A percentile compares a stretch with the other conserved stretches of the same genome.
Evolutionary conservation across 1,140 invertebrate genomes (phyloP).

Genomic region (Solen grandis): DNA sequence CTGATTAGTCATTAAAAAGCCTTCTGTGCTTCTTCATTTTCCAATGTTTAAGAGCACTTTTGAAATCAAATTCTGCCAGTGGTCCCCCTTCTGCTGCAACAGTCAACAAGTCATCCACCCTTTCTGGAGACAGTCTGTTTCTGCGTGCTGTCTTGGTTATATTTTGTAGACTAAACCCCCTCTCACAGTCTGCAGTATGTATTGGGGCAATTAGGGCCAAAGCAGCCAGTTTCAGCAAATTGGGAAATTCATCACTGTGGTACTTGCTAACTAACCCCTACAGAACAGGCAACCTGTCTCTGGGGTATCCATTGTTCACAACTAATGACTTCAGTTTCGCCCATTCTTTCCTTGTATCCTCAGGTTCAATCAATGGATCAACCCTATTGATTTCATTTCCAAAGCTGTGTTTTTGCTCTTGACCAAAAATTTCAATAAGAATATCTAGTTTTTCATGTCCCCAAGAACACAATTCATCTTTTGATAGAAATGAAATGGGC

Average conservation of each 20-base stretch:
- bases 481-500: slow-evolving; percentile 16
- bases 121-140: slow-evolving; percentile 2
- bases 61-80: neutral
- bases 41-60: neutral
- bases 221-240: neutral
- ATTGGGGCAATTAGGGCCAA: neutral
- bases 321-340: neutral
- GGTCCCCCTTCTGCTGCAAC: neutral
- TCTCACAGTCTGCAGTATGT: slow-evolving; percentile 8
- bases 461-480: neutral
- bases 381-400: neutral
- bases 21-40: too few relatives aligned
- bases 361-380: neutral
- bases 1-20: too few relatives aligned
- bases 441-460: neutral
- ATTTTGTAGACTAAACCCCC: neutral
- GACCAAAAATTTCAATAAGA: neutral
- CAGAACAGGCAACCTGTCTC: neutral
- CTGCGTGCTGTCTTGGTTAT: neutral
- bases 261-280: neutral
- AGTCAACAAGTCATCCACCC: neutral
- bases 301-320: neutral
- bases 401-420: neutral
- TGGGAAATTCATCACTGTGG: neutral
- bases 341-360: neutral